Conservation (phyloP, 1,140 invertebrate genomes). For the Panonychus citri region DNA sequence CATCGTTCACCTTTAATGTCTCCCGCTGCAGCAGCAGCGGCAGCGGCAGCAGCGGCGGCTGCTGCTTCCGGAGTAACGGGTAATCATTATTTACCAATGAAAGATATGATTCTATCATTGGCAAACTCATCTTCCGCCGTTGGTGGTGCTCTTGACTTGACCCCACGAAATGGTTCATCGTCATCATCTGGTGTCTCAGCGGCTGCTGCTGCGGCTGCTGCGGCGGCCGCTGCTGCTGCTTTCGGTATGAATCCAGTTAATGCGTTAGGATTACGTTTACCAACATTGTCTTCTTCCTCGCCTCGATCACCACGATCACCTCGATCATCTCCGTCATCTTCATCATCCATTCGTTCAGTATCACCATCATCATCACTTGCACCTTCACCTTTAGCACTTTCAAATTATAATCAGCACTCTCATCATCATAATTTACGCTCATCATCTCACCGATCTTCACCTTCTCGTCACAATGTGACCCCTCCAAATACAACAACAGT, state of each 20-base stretch:
- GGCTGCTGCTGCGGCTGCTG: slow-evolving; percentile 1
- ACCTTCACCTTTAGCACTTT: not conserved
- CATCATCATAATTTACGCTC: too few relatives aligned
- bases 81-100: not conserved
- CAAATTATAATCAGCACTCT: too few relatives aligned
- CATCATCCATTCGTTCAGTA: not conserved
- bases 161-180: slow-evolving; percentile 1
- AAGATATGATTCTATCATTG: not conserved
- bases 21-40: not conserved
- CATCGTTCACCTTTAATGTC: slow-evolving; percentile 1
- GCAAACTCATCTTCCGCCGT: not conserved
- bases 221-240: slow-evolving; percentile 1
- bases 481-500: too few relatives aligned
- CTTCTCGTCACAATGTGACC: too few relatives aligned
- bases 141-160: slow-evolving; percentile 11
- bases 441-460: too few relatives aligned
- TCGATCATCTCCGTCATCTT: not conserved
- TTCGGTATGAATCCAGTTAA: not conserved
- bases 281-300: not conserved
- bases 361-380: not conserved
- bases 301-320: not conserved
- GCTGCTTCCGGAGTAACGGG: not conserved
- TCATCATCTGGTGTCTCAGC: not conserved
- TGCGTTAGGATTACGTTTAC: not conserved
- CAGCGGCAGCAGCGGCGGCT: not conserved